Evolutionary conservation across 2,888 invertebrate species (phyloP), one percentile per base, ranked within the genome.

Genomic region (Ctenicera cuprea): DNA sequence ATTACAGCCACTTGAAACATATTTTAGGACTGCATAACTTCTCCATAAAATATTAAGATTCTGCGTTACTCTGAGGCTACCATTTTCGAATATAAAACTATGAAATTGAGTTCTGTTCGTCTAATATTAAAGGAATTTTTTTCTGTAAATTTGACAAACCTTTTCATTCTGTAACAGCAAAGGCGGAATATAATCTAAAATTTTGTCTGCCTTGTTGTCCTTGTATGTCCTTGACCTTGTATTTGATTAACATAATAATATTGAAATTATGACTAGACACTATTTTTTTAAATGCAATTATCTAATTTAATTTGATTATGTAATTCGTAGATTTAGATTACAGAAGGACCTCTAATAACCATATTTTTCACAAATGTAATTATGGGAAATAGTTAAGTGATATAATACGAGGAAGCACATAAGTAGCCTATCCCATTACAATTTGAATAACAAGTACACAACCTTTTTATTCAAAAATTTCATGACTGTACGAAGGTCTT

Each of bases 321-420:
- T 33, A 43, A 43, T 8, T n/a, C 22, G 12, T 43, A 14, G n/a
- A 43, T 43, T 26, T 41, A 43, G 20, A 43, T 61, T 20, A 50
- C 26, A 0, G 30, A 30, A 11, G 26, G 22, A 14, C 11, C 30
- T 30, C 16, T n/a, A 20, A 54, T 22, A 54, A 52, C 2, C 11
- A 50, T 33, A 30, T 54, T 54, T 26, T 54, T 30, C 26, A 33
- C 12, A 33, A n/a, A 30, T 14, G 20, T 54, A 54, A 54, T 54
- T 54, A 54, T 54, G 30, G 54, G 54, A 54, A 54, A 30, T 50
- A n/a, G 12, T 20, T 50, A 26, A 48, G 20, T 26, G 50, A 50
- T 50, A 50, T 26, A 26, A 50, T 50, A 50, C 20, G 20, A 20
- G 50, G 50, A 50, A 50, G 22, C 22, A 26, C 11, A n/a, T 26